Evolutionary conservation across 2,888 invertebrate species (phyloP), one percentile per base, ranked within the genome.

Genomic region (Temnothorax unifasciatus): DNA sequence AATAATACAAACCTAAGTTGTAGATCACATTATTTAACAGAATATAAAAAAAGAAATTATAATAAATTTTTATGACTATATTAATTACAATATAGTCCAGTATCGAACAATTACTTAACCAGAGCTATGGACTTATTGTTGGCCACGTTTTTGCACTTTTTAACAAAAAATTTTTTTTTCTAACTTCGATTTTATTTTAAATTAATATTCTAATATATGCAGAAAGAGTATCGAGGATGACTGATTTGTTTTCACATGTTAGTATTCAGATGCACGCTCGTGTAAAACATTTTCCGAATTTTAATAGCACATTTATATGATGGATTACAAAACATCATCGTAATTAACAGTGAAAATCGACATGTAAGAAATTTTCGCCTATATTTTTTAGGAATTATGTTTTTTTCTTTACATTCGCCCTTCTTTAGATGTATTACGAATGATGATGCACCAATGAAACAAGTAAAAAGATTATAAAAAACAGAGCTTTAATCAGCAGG

Each of bases 401-500:
- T 88, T 77, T 84, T 47, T 71, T 66, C 64, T 59, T 52, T 63
- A 57, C 11, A 44, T 52, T 69, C 47, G 41, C 34, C n/a, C 52
- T 25, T 85, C 64, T 85, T 64, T 73, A 57, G 57, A 29, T 59
- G 64, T 73, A 47, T 74, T 68, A 87, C 25, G 68, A 82, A 74
- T 76, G 69, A 57, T 34, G 54, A 76, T 73, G 69, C 77, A 52
- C 63, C 47, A 68, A 61, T 74, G 88, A 90, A 90, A 88, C 83
- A 90, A 84, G 89, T 86, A 90, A 89, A 88, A 87, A 88, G 71
- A 57, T 84, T 84, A 75, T 82, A 87, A 84, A 84, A 85, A 82
- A 84, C 54, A 76, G 41, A 82, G 76, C 89, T 92, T 92, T 92
- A 90, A 92, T 91, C 91, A 88, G 90, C 64, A 83, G 84, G 88